These are phyloP conservation scores for Amorpha juglandis DNA, from an alignment of 2,888 invertebrate genomes.

Conservation along the genomic window DNA sequence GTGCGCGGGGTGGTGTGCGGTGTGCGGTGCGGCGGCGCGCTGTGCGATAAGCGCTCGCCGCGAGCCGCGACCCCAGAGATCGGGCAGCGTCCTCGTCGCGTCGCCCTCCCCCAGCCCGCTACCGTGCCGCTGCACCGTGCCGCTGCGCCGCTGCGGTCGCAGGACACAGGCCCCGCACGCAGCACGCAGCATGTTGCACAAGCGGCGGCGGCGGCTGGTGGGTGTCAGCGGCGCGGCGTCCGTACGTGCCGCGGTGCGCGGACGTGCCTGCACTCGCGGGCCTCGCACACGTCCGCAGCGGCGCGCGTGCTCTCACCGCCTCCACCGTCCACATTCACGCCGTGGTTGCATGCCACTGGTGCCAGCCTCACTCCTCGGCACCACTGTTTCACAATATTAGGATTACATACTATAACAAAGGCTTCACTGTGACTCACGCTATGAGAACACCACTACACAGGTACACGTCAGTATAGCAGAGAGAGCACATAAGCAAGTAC, in stretches of 20 bases:
- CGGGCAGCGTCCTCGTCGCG: conserved; percentile 39
- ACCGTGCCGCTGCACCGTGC: conserved; percentile 28
- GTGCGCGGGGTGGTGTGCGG: conserved; percentile 31
- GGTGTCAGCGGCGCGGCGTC: background rate
- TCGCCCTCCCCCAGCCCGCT: background rate
- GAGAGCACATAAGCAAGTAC: too few relatives aligned
- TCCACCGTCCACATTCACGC: background rate
- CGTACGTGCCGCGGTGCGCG: conserved; percentile 17
- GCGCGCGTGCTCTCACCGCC: conserved; percentile 22
- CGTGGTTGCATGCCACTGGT: too few relatives aligned
- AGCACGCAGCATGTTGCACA: background rate
- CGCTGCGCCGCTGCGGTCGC: conserved; percentile 17
- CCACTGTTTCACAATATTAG: background rate
- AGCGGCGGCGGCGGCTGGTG: background rate
- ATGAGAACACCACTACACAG: too few relatives aligned
- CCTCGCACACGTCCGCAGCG: conserved; percentile 15
- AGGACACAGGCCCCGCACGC: background rate
- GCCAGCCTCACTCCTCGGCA: background rate
- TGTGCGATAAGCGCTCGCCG: conserved; percentile 61
- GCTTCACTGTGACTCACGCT: too few relatives aligned
- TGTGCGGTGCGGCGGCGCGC: conserved; percentile 35
- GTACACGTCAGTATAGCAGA: too few relatives aligned
- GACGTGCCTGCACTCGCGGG: conserved; percentile 14
- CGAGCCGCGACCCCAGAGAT: conserved; percentile 63
- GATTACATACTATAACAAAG: background rate